Conservation (phyloP, 2,888 invertebrate species). For the Junonia oenone region DNA sequence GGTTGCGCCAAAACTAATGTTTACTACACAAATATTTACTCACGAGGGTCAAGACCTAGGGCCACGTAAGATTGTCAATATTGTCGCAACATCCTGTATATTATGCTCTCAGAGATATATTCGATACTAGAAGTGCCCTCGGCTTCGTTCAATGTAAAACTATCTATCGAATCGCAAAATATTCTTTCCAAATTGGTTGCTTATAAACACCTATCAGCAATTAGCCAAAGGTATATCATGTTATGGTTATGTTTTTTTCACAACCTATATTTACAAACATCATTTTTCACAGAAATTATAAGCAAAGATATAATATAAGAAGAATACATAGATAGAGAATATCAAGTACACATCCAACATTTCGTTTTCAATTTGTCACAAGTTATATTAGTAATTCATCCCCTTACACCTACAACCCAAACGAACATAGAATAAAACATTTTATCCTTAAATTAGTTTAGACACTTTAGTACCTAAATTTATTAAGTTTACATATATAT, state of each 20-base stretch:
- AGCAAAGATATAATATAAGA: too few species aligned
- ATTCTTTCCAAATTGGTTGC: too few species aligned
- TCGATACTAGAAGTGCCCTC: background rate
- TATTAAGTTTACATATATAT: slow-evolving; percentile 32
- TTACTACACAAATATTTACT: slow-evolving; percentile 9
- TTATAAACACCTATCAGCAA: too few species aligned
- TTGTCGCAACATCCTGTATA: slow-evolving; percentile 9
- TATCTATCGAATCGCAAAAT: too few species aligned
- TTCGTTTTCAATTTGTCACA: background rate
- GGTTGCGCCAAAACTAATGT: slow-evolving; percentile 12
- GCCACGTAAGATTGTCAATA: slow-evolving; percentile 14
- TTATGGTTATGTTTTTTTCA: too few species aligned
- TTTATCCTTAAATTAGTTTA: slow-evolving; percentile 26
- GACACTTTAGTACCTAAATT: slow-evolving; percentile 31
- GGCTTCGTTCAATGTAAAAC: too few species aligned
- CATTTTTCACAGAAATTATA: too few species aligned
- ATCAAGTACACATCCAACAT: too few species aligned
- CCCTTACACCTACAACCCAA: slow-evolving; percentile 19
- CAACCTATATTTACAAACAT: too few species aligned
- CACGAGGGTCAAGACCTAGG: slow-evolving; percentile 10
- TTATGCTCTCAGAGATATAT: background rate
- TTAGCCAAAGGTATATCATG: too few species aligned
- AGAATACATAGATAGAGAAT: too few species aligned
- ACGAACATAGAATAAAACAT: slow-evolving; percentile 21
- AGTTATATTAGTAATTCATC: slow-evolving; percentile 22